These are phyloP conservation scores for Hippocampus barbouri DNA, from an alignment of 2,113 vertebrate genomes.

Conservation along the genomic window DNA sequence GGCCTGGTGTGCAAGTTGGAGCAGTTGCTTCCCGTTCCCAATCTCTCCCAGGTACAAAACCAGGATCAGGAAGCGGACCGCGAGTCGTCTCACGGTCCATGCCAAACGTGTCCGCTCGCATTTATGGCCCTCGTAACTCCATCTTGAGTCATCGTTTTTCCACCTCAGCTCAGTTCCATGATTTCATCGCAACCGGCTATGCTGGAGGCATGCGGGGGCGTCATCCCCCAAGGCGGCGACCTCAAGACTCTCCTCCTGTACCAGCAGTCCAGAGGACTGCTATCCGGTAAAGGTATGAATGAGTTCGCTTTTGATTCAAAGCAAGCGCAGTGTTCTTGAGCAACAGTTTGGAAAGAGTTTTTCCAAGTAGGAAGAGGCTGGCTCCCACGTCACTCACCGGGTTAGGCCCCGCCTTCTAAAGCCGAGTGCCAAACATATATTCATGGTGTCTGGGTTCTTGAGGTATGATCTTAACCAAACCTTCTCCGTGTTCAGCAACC, in stretches of 20 bases:
- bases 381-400: background rate
- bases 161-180: slow-evolving; percentile 67
- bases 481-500: slow-evolving; percentile 43
- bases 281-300: slow-evolving; percentile 56
- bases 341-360: too few species aligned
- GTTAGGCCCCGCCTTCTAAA: background rate
- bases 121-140: background rate
- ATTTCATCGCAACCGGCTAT: slow-evolving; percentile 57
- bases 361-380: too few species aligned
- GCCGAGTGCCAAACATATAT: background rate
- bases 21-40: slow-evolving; percentile 66
- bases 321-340: too few species aligned
- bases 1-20: slow-evolving; percentile 68
- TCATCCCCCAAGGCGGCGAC: slow-evolving; percentile 60
- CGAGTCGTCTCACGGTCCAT: background rate
- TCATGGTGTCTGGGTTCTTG: too few species aligned
- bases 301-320: background rate
- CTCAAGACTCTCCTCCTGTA: slow-evolving; percentile 65
- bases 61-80: background rate
- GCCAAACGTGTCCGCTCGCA: too few species aligned
- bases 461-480: too few species aligned
- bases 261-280: slow-evolving; percentile 61
- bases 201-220: slow-evolving; percentile 66
- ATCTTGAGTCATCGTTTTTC: background rate
- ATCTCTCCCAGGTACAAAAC: slow-evolving; percentile 59